Conservation (phyloP, 2,113 vertebrate genomes). For the Prinia subflava region DNA sequence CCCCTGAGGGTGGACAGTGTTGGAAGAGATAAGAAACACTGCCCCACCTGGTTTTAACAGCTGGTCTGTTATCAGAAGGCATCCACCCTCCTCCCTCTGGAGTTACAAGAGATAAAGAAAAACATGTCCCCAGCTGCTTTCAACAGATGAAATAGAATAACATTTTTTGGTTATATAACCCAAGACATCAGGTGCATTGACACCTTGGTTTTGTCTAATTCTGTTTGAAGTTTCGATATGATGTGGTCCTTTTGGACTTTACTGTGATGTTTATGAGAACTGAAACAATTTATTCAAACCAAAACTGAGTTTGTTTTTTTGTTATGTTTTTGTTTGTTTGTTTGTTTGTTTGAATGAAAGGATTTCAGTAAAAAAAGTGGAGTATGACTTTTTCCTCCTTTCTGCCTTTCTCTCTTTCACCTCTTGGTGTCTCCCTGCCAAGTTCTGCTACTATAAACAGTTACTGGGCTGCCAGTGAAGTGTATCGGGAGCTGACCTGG, state of each 20-base stretch:
- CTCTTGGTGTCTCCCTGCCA: fast-evolving
- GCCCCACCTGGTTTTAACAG: no score
- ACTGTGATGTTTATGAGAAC: background rate
- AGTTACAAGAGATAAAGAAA: no score
- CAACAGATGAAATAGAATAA: no score
- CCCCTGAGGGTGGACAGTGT: no score
- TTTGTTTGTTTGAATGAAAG: background rate
- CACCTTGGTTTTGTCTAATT: background rate
- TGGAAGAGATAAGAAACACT: no score
- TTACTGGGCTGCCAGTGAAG: background rate
- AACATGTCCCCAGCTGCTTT: no score
- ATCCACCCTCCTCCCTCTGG: no score
- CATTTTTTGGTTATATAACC: no score
- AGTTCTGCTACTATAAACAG: background rate
- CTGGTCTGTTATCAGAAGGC: no score
- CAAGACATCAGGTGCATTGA: background rate
- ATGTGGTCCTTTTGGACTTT: background rate
- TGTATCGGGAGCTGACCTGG: fast-evolving
- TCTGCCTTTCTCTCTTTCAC: background rate
- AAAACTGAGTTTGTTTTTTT: background rate
- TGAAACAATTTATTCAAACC: background rate
- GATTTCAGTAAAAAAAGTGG: background rate
- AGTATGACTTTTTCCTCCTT: background rate
- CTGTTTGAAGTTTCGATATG: background rate
- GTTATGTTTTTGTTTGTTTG: background rate